phyloP scores from a whole-genome alignment of 1,140 invertebrate genomes.

The Helicoverpa armigera region DNA sequence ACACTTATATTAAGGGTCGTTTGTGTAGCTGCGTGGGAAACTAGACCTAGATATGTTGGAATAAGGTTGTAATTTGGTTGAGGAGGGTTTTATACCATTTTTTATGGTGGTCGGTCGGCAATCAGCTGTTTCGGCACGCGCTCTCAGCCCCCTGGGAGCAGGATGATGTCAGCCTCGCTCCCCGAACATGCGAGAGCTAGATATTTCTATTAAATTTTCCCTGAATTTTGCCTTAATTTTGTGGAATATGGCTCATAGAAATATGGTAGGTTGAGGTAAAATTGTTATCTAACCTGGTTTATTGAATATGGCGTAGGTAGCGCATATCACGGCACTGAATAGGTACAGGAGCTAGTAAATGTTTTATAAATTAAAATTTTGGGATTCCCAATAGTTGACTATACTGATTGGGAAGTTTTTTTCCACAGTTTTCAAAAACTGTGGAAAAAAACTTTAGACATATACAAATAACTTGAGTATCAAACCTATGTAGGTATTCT shows the following conservation, averaged over 20 bases:
- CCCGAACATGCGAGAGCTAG: constrained; percentile 65
- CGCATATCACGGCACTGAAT: not conserved
- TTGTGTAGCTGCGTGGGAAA: constrained; percentile 31
- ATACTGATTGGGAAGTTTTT: too few relatives aligned
- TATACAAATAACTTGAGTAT: not conserved
- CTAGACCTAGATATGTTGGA: constrained; percentile 10
- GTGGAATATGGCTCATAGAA: constrained; percentile 19
- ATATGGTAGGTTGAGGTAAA: constrained; percentile 6
- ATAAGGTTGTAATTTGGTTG: constrained; percentile 63
- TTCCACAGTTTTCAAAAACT: too few relatives aligned
- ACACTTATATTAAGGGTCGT: constrained; percentile 71
- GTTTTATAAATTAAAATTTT: too few relatives aligned
- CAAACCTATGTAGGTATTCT: not conserved
- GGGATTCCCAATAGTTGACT: too few relatives aligned
- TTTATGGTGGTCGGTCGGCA: constrained; percentile 81
- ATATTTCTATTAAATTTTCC: constrained; percentile 78
- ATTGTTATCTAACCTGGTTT: not conserved
- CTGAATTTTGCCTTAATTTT: constrained; percentile 60
- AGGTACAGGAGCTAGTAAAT: too few relatives aligned
- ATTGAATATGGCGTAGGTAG: not conserved
- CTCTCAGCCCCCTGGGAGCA: constrained; percentile 71
- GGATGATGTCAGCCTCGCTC: constrained; percentile 76
- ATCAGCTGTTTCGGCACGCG: constrained; percentile 85
- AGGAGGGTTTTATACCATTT: constrained; percentile 66
- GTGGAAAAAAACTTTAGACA: too few relatives aligned